A percentile compares a stretch with the other conserved stretches of the same genome.
Conservation (phyloP, 2,113 vertebrate species). For the Corythoichthys intestinalis region DNA sequence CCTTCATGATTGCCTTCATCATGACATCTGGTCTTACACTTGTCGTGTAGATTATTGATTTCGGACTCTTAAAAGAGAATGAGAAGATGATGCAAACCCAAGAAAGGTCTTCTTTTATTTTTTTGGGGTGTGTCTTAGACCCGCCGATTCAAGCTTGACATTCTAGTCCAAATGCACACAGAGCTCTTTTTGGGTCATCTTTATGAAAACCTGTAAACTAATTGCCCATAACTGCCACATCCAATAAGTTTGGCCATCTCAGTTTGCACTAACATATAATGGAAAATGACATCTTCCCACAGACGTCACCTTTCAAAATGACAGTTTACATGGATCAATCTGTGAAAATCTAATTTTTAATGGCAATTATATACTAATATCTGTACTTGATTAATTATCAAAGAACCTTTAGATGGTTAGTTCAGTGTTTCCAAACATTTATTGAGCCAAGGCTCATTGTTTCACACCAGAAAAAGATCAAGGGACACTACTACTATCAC, state of each 20-base stretch:
- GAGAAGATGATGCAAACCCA: background rate
- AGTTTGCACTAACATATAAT: background rate
- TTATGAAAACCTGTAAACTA: background rate
- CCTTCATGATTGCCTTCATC: too few relatives aligned
- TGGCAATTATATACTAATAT: background rate
- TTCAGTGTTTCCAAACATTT: background rate
- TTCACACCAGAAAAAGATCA: too few relatives aligned
- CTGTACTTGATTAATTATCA: background rate
- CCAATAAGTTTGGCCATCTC: background rate
- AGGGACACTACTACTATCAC: too few relatives aligned
- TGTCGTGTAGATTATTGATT: background rate
- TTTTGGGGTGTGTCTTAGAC: background rate
- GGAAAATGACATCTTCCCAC: background rate
- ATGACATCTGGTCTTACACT: background rate
- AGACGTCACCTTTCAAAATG: background rate
- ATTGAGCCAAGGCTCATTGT: too few relatives aligned
- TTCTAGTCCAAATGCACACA: background rate
- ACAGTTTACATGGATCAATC: background rate
- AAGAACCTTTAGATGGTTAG: background rate
- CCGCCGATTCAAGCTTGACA: background rate
- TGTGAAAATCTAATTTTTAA: background rate
- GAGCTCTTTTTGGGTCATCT: too few relatives aligned
- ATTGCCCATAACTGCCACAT: background rate
- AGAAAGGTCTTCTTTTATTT: background rate
- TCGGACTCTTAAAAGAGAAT: background rate